Evolutionary conservation across 2,113 vertebrate genomes (phyloP).

Genomic region (Aspiorhynchus laticeps): DNA sequence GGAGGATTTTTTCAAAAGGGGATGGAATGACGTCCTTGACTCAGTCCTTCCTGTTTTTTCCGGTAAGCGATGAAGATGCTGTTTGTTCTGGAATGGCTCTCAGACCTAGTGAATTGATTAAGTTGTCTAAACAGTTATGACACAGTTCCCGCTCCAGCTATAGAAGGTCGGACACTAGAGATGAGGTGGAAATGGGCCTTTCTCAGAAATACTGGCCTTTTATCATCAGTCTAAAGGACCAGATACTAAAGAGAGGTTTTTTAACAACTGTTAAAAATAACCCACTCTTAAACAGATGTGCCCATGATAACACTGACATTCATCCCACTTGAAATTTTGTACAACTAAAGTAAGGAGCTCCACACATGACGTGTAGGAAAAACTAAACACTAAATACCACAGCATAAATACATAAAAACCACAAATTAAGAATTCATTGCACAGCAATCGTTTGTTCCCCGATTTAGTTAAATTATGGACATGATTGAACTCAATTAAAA

Average conservation of each 20-base stretch:
- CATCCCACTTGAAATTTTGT: no score
- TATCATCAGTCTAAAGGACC: background rate
- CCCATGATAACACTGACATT: background rate
- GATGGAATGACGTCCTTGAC: constrained; percentile 28
- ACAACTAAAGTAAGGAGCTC: no score
- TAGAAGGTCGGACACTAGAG: constrained; percentile 8
- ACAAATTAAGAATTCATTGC: background rate
- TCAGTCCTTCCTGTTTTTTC: constrained; percentile 17
- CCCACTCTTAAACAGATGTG: background rate
- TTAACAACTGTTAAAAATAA: background rate
- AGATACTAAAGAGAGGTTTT: background rate
- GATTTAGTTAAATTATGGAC: background rate
- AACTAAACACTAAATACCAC: background rate
- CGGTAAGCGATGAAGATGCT: constrained; percentile 16
- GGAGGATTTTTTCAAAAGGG: constrained; percentile 40
- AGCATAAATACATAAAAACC: background rate
- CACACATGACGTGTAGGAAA: background rate
- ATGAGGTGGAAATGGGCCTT: background rate
- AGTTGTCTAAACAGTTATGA: constrained; percentile 28
- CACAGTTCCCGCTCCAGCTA: constrained; percentile 25
- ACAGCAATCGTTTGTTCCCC: no score
- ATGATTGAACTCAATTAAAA: background rate
- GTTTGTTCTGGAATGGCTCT: constrained; percentile 36
- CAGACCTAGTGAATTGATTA: constrained; percentile 26
- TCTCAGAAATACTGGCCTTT: background rate